A percentile compares a stretch with the other conserved stretches of the same genome.
Conservation (phyloP, 2,888 invertebrate genomes). For the Folsomia candida region DNA sequence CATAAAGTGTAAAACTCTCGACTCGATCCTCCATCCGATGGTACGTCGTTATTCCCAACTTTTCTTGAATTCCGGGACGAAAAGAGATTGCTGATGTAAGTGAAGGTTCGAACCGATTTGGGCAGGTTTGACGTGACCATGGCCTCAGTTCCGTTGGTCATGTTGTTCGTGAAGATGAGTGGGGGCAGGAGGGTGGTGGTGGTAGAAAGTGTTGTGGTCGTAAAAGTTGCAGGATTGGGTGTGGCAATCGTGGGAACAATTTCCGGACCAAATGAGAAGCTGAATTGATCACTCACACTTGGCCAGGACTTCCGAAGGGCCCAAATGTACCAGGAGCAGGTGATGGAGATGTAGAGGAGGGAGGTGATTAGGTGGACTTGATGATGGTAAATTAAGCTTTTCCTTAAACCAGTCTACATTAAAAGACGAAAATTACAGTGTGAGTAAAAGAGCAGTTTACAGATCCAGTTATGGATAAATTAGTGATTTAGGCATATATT, state of each 20-base stretch:
- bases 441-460: neutral
- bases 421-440: too few species aligned
- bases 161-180: neutral
- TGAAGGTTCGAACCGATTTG: neutral
- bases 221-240: neutral
- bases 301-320: slow-evolving; percentile 47
- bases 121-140: neutral
- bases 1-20: slow-evolving; percentile 40
- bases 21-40: neutral
- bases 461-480: neutral
- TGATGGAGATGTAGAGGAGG: slow-evolving; percentile 31
- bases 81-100: neutral
- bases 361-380: slow-evolving; percentile 33
- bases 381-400: slow-evolving; percentile 30
- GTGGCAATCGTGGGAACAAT: neutral
- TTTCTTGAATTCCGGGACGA: neutral
- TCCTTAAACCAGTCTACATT: slow-evolving; percentile 16
- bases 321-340: slow-evolving; percentile 43
- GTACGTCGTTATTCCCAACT: neutral
- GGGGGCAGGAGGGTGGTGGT: neutral
- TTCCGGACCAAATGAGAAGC: slow-evolving; percentile 34
- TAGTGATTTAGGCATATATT: neutral
- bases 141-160: neutral
- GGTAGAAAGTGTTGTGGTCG: neutral
- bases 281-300: slow-evolving; percentile 45